Evolutionary conservation across 35 echinoderm and acorn worm species (phyloP).

Genomic region (Acanthaster planci): DNA sequence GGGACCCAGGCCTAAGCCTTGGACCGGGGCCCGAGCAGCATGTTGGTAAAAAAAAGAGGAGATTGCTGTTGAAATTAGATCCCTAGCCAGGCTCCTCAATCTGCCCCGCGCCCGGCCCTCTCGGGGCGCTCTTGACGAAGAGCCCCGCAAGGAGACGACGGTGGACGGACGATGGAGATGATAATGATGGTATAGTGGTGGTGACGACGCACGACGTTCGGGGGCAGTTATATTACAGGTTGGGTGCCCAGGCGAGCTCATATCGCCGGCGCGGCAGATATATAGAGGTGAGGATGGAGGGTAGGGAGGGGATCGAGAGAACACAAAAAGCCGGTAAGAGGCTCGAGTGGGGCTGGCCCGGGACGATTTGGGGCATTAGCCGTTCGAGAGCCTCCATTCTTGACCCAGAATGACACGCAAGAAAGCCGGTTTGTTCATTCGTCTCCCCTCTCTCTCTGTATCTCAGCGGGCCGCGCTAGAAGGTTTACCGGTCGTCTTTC

Average conservation of each 20-base stretch:
- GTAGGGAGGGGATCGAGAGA: neutral
- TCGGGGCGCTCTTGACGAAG: conserved; percentile 19
- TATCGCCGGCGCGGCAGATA: neutral
- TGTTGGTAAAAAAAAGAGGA: neutral
- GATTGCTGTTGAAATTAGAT: conserved; percentile 14
- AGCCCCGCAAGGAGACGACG: neutral
- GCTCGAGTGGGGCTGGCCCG: conserved; percentile 18
- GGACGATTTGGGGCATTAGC: conserved; percentile 30
- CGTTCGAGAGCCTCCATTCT: conserved; percentile 17
- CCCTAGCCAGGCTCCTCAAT: neutral
- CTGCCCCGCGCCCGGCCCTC: neutral
- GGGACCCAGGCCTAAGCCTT: neutral
- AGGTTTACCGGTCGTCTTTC: neutral
- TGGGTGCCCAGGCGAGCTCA: neutral
- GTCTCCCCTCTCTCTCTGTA: neutral
- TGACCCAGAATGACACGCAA: conserved; percentile 27
- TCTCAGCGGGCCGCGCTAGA: neutral
- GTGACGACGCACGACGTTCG: no score
- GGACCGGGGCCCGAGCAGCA: neutral
- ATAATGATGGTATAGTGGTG: no score
- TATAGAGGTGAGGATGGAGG: neutral
- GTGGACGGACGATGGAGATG: no score
- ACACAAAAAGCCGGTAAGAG: no score
- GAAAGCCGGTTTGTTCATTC: no score
- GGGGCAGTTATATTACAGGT: no score